Percentiles rank a stretch among this genome's conserved stretches.
Evolutionary conservation across 2,888 invertebrate species (phyloP).

Genomic region (Galeopsomyia nigrocyanea): DNA sequence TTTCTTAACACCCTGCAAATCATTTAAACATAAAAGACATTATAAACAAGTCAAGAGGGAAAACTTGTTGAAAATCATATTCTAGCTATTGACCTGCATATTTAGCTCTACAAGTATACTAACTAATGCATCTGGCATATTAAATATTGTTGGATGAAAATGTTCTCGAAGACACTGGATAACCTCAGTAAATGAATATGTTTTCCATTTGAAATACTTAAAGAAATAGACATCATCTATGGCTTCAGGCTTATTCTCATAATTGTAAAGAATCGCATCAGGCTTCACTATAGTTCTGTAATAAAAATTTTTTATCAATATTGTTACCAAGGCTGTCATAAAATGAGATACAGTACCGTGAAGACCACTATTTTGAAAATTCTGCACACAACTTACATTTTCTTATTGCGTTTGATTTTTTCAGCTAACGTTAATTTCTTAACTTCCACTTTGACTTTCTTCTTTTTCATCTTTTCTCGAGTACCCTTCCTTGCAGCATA

Average conservation of each 20-base stretch:
- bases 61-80: conserved; percentile 9
- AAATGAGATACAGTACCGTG: no score
- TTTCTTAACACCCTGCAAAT: conserved; percentile 64
- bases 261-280: conserved; percentile 73
- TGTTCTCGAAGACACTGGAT: conserved; percentile 83
- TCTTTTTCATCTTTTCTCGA: conserved; percentile 79
- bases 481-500: conserved; percentile 89
- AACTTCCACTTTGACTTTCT: conserved; percentile 82
- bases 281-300: conserved; percentile 68
- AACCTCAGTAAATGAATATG: conserved; percentile 81
- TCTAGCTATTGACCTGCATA: conserved; percentile 73
- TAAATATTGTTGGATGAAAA: conserved; percentile 86
- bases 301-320: conserved; percentile 42
- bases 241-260: conserved; percentile 72
- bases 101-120: conserved; percentile 83
- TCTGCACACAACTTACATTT: conserved; percentile 66
- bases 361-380: no score
- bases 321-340: no score
- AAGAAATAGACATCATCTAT: conserved; percentile 77
- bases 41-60: conserved; percentile 9
- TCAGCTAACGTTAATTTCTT: conserved; percentile 83
- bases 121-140: conserved; percentile 80
- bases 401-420: conserved; percentile 76
- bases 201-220: conserved; percentile 73
- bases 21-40: conserved; percentile 16